Percentiles rank a stretch among this genome's conserved stretches.
These are phyloP conservation scores for Temnopleurus reevesii DNA, from an alignment of 53 echinoderm and acorn worm species.

Conservation along the genomic window DNA sequence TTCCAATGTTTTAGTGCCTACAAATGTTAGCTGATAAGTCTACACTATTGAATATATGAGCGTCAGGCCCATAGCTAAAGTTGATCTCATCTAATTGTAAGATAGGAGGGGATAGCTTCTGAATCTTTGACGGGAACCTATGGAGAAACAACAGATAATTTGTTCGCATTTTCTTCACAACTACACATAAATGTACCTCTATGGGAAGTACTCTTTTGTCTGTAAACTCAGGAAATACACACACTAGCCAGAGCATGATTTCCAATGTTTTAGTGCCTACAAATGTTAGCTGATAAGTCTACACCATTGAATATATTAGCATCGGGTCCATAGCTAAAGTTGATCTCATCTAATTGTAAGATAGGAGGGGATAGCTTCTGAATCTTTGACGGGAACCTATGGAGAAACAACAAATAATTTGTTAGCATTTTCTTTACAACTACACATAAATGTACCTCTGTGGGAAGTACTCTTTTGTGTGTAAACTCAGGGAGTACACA, in stretches of 20 bases:
- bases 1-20: too few species aligned
- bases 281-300: slow-evolving; percentile 90
- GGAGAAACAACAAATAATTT: background rate
- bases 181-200: too few species aligned
- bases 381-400: slow-evolving; percentile 80
- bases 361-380: slow-evolving; percentile 93
- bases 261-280: too few species aligned
- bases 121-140: slow-evolving; percentile 83
- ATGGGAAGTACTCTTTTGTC: too few species aligned
- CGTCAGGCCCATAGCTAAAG: slow-evolving; percentile 77
- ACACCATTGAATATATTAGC: slow-evolving; percentile 74
- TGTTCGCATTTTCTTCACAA: too few species aligned
- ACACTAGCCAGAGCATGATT: too few species aligned
- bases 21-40: slow-evolving; percentile 93
- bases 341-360: slow-evolving; percentile 87
- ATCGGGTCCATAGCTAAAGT: slow-evolving; percentile 75
- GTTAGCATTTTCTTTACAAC: too few species aligned
- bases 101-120: slow-evolving; percentile 91
- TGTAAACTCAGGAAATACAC: too few species aligned
- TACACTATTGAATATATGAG: slow-evolving; percentile 71
- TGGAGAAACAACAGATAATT: background rate
- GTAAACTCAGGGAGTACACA: too few species aligned
- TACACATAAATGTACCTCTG: too few species aligned
- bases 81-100: slow-evolving; percentile 87
- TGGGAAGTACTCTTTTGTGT: too few species aligned